A percentile compares a stretch with the other conserved stretches of the same genome.
phyloP scores from a whole-genome alignment of 2,113 vertebrate genomes.

The Nesoenas mayeri region DNA sequence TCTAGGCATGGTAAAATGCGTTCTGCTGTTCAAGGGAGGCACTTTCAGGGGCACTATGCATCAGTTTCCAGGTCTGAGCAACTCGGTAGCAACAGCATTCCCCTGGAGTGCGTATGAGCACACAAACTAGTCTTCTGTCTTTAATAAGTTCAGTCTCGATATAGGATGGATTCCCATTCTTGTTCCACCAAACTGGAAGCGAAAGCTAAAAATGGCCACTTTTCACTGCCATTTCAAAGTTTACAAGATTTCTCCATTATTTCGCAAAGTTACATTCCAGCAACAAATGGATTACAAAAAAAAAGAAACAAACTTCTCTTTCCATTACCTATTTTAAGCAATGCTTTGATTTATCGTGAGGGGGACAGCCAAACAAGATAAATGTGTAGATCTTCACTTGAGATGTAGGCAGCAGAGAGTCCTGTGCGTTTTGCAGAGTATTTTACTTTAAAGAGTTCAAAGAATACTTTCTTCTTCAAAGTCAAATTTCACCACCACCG shows the following conservation, averaged over 20 bases:
- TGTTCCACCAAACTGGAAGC: not conserved
- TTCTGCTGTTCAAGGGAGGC: not conserved
- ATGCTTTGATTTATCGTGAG: constrained; percentile 28
- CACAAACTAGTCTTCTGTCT: not conserved
- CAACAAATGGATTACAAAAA: constrained; percentile 14
- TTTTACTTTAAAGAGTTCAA: constrained; percentile 71
- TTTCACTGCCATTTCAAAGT: not conserved
- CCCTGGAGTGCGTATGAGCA: not conserved
- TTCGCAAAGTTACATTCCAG: constrained; percentile 3
- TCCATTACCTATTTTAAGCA: constrained; percentile 42
- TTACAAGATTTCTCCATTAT: not conserved
- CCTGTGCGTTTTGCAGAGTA: constrained; percentile 18
- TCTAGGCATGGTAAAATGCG: not conserved
- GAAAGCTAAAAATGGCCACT: not conserved
- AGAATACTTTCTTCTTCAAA: constrained; percentile 89
- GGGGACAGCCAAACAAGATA: not conserved
- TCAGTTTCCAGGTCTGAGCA: not conserved
- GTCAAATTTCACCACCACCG: constrained; percentile 77
- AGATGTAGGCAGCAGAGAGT: constrained; percentile 7
- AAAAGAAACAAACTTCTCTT: not conserved
- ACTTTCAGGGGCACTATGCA: constrained; percentile 3
- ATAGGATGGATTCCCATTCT: not conserved
- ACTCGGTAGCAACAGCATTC: not conserved
- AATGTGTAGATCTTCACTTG: not conserved
- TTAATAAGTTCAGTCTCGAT: not conserved